These are phyloP conservation scores for Psylliodes chrysocephalus DNA, from an alignment of 2,888 invertebrate species.

Conservation along the genomic window DNA sequence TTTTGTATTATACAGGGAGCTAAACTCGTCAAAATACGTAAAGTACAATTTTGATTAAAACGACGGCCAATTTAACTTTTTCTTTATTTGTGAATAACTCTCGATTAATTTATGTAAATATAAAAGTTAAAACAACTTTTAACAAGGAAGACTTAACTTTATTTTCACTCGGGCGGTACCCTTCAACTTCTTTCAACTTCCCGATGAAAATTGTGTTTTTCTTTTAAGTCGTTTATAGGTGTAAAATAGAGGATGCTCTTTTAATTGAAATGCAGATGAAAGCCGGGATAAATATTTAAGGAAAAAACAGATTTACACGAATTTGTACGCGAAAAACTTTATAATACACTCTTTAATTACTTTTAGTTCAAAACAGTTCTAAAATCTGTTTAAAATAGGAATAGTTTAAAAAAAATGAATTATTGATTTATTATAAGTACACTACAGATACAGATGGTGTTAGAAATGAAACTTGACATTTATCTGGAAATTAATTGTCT, in stretches of 20 bases:
- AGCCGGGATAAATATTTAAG: slow-evolving; percentile 2
- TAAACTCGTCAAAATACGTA: slow-evolving; percentile 19
- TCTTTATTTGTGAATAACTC: slow-evolving; percentile 41
- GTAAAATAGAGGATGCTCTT: slow-evolving; percentile 21
- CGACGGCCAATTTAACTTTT: slow-evolving; percentile 37
- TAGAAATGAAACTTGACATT: too few species aligned
- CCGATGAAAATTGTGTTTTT: slow-evolving; percentile 30
- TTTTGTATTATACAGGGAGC: not conserved
- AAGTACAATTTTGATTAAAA: slow-evolving; percentile 36
- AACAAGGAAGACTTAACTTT: slow-evolving; percentile 34
- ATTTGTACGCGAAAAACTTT: not conserved
- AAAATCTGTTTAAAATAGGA: too few species aligned
- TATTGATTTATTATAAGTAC: too few species aligned
- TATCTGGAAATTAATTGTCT: too few species aligned
- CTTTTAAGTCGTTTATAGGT: slow-evolving; percentile 28
- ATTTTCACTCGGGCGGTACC: slow-evolving; percentile 24
- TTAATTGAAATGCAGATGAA: slow-evolving; percentile 22
- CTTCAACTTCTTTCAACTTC: slow-evolving; percentile 30
- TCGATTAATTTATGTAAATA: slow-evolving; percentile 44
- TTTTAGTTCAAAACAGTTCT: too few species aligned
- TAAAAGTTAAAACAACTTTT: slow-evolving; percentile 36
- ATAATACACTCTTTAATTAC: too few species aligned
- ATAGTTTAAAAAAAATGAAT: too few species aligned
- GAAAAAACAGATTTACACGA: not conserved
- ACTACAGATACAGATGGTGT: too few species aligned